These are phyloP conservation scores for Nerophis ophidion DNA, from an alignment of 2,113 vertebrate species.

Conservation along the genomic window DNA sequence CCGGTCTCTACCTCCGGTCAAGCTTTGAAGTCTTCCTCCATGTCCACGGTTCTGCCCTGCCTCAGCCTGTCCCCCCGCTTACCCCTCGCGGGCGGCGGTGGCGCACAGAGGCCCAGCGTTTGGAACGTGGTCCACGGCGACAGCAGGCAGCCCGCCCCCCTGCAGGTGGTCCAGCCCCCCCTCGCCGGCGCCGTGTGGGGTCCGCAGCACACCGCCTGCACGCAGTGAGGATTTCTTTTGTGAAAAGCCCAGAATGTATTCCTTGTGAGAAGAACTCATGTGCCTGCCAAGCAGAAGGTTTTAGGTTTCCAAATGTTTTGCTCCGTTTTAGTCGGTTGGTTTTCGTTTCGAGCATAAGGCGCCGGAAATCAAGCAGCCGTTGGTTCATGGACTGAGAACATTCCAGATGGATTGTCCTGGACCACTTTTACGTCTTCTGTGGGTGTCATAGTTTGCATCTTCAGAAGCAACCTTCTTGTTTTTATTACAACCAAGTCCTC, in stretches of 20 bases:
- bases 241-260: conserved; percentile 34
- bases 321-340: conserved; percentile 17
- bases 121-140: conserved; percentile 65
- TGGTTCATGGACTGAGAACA: conserved; percentile 16
- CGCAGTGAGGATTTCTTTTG: conserved; percentile 52
- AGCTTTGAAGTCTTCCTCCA: conserved; percentile 3
- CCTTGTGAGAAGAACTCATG: conserved; percentile 4
- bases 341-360: conserved; percentile 12
- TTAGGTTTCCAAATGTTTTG: conserved; percentile 2
- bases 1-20: conserved; percentile 8
- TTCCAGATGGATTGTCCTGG: conserved; percentile 11
- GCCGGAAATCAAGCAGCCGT: not conserved
- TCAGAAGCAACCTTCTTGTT: conserved; percentile 38
- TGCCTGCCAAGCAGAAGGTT: conserved; percentile 16
- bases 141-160: conserved; percentile 41
- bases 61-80: conserved; percentile 31
- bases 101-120: conserved; percentile 43
- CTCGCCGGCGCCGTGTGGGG: conserved; percentile 59
- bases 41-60: conserved; percentile 6
- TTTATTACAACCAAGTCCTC: conserved; percentile 6
- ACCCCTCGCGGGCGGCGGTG: conserved; percentile 9
- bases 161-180: conserved; percentile 47
- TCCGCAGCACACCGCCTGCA: conserved; percentile 53
- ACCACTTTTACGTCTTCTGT: no score
- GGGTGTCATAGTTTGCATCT: conserved; percentile 29